Conservation (phyloP, 2,888 invertebrate genomes). For the Cephalotes varians region DNA sequence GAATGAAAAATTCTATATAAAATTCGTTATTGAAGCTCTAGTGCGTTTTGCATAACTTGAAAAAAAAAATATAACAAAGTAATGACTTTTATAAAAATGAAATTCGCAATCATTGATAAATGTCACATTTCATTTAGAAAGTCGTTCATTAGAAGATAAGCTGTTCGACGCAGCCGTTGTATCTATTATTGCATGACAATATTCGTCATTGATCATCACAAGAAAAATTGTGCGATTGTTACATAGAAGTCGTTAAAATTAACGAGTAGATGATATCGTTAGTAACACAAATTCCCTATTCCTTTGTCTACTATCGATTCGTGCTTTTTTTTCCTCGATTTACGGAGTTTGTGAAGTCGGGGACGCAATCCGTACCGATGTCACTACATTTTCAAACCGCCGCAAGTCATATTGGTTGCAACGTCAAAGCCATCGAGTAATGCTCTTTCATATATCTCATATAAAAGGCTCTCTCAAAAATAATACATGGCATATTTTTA, state of each 20-base stretch:
- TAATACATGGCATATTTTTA: background rate
- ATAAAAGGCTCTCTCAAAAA: background rate
- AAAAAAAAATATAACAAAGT: background rate
- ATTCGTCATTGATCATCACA: background rate
- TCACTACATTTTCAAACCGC: background rate
- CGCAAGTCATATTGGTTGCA: background rate
- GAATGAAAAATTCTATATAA: background rate
- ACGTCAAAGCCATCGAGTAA: background rate
- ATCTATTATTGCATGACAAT: background rate
- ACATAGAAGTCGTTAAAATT: slow-evolving; percentile 18
- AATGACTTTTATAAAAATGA: background rate
- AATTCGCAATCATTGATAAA: background rate
- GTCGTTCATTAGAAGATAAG: slow-evolving; percentile 4
- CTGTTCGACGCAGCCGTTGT: background rate
- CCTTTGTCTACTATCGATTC: slow-evolving; percentile 14
- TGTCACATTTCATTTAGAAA: background rate
- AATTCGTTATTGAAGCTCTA: background rate
- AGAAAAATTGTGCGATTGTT: background rate
- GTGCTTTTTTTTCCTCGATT: background rate
- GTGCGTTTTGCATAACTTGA: background rate
- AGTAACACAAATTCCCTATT: slow-evolving; percentile 16
- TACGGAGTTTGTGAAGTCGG: background rate
- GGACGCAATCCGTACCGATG: background rate
- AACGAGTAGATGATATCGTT: slow-evolving; percentile 24
- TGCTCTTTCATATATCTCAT: background rate